Evolutionary conservation across 2,113 vertebrate species (phyloP).

Genomic region (Excalfactoria chinensis): DNA sequence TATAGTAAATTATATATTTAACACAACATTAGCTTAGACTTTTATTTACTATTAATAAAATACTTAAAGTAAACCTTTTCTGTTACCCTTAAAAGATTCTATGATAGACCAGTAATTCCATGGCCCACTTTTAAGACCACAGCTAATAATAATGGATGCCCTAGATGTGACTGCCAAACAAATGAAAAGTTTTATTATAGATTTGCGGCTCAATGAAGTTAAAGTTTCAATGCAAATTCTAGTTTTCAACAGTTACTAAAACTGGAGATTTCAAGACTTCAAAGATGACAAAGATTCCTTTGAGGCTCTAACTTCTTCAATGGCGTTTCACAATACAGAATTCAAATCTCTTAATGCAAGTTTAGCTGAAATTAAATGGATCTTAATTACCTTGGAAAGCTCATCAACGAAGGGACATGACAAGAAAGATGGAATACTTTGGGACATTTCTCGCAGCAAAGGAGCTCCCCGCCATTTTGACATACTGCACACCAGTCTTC

Average conservation of each 20-base stretch:
- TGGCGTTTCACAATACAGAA: not conserved
- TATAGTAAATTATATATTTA: not conserved
- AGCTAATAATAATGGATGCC: not conserved
- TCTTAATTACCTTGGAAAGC: slow-evolving; percentile 82
- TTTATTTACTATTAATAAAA: not conserved
- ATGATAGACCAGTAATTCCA: not conserved
- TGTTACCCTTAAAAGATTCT: not conserved
- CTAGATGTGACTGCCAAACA: not conserved
- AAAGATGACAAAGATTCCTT: not conserved
- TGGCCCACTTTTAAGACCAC: not conserved
- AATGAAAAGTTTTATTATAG: not conserved
- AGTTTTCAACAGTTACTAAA: not conserved
- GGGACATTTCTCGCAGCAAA: slow-evolving; percentile 86
- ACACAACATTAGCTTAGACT: not conserved
- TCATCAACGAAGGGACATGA: slow-evolving; percentile 82
- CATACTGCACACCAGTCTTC: slow-evolving; percentile 88
- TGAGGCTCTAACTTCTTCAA: not conserved
- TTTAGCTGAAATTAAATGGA: not conserved
- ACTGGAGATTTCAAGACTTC: not conserved
- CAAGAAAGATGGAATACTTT: slow-evolving; percentile 87
- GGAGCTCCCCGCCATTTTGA: slow-evolving; percentile 85
- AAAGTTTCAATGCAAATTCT: not conserved
- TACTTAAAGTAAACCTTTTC: not conserved
- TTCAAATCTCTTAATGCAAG: not conserved
- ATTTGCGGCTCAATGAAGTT: not conserved